Base-by-base conservation (phyloP, 2,113 vertebrate species). In the Ciconia stormi region DNA sequence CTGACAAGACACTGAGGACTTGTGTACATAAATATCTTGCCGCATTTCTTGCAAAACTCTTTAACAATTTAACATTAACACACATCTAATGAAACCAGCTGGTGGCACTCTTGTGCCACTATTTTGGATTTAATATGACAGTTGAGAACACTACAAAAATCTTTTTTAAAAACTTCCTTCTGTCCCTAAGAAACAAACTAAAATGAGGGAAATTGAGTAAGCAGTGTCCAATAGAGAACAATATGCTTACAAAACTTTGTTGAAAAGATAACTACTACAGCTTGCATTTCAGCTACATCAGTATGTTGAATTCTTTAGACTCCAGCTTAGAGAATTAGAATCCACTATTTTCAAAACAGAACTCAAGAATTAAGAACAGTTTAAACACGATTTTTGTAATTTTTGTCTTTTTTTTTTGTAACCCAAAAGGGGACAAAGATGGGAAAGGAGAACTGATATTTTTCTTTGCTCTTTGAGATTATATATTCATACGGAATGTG, bases 71-170 rank as follows among this genome's bases (percentile, higher is more conserved):
- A 88, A 59, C n/a, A 44, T 53, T 71, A 91, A 92, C 40, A 50
- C 19, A 62, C 3, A 18, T 85, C 42, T 73, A 92, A 86, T 78
- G 71, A 97, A 80, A 94, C 95, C 95, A 96, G 72, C 85, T 97
- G 97, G 94, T 97, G 97, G 97, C 95, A 97, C 77, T 89, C 69
- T 94, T 93, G 95, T 49, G 46, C 95, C 83, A 91, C 74, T 93
- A 22, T 16, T 93, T 77, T 42, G 20, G 23, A 88, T 66, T 85
- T 42, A 47, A 27, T 53, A 30, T 4, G 15, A 63, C 8, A 55
- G 18, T 19, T 65, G 21, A 89, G 46, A 87, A 90, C 32, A 34
- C 9, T 22, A 29, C 3, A 58, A 88, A 86, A 61, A 19, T 12
- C 4, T 29, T 65, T 61, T 70, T 20, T 1, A 47, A 77, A 83